Conservation (phyloP, 2,113 vertebrate genomes). For the Genyomyrus donnyi region DNA sequence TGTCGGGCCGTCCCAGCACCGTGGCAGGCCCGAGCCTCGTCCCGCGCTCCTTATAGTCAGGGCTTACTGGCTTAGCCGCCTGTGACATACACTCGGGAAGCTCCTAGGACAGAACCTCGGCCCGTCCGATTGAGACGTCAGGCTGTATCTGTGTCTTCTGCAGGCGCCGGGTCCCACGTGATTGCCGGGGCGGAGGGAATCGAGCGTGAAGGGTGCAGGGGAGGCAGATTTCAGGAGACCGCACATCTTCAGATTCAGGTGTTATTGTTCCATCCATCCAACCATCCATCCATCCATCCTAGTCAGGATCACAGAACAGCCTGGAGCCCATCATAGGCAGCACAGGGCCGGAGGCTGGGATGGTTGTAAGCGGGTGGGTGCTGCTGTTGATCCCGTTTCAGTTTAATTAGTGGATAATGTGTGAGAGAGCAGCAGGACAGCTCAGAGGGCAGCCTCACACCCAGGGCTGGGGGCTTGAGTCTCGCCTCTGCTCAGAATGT, state of each 20-base stretch:
- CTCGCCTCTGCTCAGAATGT: not conserved
- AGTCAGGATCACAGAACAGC: not conserved
- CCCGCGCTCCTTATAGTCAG: conserved; percentile 60
- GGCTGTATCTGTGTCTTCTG: not conserved
- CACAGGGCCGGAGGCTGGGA: not conserved
- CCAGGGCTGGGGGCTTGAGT: not conserved
- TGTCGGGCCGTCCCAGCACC: conserved; percentile 51
- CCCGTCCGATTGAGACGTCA: conserved; percentile 52
- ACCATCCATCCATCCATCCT: not conserved
- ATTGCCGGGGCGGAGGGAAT: not conserved
- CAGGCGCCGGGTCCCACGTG: not conserved
- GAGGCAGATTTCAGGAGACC: not conserved
- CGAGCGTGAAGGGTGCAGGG: not conserved
- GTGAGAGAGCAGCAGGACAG: not conserved
- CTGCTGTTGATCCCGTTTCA: not conserved
- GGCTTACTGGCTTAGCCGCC: conserved; percentile 61
- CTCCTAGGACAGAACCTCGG: conserved; percentile 49
- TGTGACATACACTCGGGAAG: conserved; percentile 60
- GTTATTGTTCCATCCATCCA: not conserved
- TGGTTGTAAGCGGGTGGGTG: not conserved
- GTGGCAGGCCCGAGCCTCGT: conserved; percentile 52
- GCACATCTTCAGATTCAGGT: not conserved
- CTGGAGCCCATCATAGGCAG: not conserved
- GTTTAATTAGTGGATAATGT: not conserved
- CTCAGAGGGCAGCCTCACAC: not conserved